Evolutionary conservation across 2,113 vertebrate genomes (phyloP).

Genomic region (Tupaia tana): DNA sequence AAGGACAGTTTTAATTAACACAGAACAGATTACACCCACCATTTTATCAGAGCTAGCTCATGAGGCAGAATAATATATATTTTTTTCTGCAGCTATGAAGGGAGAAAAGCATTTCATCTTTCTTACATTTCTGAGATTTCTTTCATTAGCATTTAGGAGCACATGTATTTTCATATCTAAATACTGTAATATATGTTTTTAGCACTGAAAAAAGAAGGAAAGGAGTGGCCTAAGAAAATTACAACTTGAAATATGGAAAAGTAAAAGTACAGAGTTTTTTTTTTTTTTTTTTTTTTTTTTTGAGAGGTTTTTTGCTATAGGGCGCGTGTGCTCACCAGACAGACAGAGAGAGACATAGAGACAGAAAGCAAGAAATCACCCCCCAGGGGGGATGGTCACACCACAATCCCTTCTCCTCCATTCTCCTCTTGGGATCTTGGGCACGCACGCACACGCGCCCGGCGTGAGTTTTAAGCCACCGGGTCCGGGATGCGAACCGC

Average conservation of each 20-base stretch:
- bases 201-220: not conserved
- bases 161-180: not conserved
- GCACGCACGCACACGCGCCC: too few relatives aligned
- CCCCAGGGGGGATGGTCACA: too few relatives aligned
- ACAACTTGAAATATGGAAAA: not conserved
- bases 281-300: not conserved
- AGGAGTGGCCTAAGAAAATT: not conserved
- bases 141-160: constrained; percentile 1
- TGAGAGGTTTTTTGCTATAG: too few relatives aligned
- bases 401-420: too few relatives aligned
- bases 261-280: not conserved
- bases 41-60: not conserved
- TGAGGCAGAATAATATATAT: not conserved
- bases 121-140: not conserved
- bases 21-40: not conserved
- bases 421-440: too few relatives aligned
- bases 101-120: not conserved
- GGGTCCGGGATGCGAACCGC: too few relatives aligned
- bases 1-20: constrained; percentile 2
- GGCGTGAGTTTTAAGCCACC: too few relatives aligned
- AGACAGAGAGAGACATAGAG: too few relatives aligned
- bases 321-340: too few relatives aligned
- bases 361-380: too few relatives aligned
- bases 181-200: not conserved
- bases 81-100: not conserved